Evolutionary conservation across 2,888 invertebrate genomes (phyloP).

Genomic region (Cataglyphis albicans): DNA sequence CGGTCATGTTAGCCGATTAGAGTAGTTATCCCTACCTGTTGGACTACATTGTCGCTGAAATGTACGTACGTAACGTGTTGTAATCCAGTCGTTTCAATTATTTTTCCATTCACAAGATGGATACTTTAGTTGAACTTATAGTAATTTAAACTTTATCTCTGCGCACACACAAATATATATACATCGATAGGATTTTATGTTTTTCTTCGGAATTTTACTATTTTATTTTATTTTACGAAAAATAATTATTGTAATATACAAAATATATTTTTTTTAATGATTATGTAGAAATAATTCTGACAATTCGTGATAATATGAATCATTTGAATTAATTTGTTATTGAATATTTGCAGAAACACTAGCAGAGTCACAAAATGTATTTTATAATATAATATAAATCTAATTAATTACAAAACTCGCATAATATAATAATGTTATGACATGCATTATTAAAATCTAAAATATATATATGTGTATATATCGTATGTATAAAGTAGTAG

Average conservation of each 20-base stretch:
- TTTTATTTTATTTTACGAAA: neutral
- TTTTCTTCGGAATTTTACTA: neutral
- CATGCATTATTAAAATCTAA: no score
- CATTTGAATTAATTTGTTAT: neutral
- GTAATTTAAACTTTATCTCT: neutral
- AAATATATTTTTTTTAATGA: neutral
- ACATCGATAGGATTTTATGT: no score
- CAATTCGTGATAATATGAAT: no score
- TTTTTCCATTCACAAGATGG: neutral
- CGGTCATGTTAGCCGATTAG: constrained; percentile 51
- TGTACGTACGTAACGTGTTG: neutral
- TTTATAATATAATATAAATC: no score
- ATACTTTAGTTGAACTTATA: neutral
- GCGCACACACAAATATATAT: neutral
- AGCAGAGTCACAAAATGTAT: no score
- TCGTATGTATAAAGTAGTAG: no score
- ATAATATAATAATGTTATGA: no score
- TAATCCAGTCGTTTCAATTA: neutral
- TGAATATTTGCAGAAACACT: neutral
- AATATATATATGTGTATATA: no score
- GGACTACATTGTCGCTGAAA: constrained; percentile 3
- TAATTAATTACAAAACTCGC: no score
- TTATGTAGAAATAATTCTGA: neutral
- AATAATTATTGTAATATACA: neutral
- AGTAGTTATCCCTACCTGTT: constrained; percentile 47